Base-by-base conservation (phyloP, 2,888 invertebrate species). In the Scotopteryx bipunctaria region DNA sequence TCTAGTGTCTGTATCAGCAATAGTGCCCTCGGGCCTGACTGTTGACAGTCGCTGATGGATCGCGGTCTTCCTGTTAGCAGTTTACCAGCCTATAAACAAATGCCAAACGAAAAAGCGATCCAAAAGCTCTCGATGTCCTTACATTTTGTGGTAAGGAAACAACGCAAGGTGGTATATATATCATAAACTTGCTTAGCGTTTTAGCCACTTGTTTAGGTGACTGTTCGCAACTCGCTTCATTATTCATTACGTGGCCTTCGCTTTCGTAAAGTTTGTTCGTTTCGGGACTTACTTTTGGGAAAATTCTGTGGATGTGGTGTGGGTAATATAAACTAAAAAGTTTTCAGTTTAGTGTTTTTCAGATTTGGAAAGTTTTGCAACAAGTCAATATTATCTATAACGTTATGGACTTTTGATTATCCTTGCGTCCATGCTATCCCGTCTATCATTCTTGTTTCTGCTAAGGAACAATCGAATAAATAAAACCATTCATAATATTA, bases 191-290 rank as follows among this genome's bases (percentile, higher is more conserved):
- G 14, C 6, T 2, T n/a, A 32, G 32, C 47, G 38, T 35, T 47
- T 32, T 41, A 14, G 46, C 23, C 52, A 42, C 27, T 36, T 36
- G 25, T 29, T 46, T 40, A 35, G 14, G 9, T 31, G n/a, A 8
- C 9, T 46, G 72, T 78, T 69, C 58, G 47, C 63, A 79, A 79
- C 75, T 81, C 73, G 63, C 71, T 76, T 76, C 78, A 81, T 82
- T 78, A 81, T 79, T 81, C 80, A 81, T 79, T 73, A 74, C 73
- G 71, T 68, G 67, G 70, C 66, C 64, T 69, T 67, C 69, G 71
- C 71, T 76, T 69, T 55, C 55, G 59, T 61, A 66, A 69, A 73
- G 55, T 61, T 61, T 59, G 40, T 51, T 51, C 47, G 51, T 51
- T 51, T 43, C 33, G 55, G 55, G 40, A 40, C 45, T 50, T 47